Conservation (phyloP, 2,888 invertebrate genomes). For the Nyleta sp. region DNA sequence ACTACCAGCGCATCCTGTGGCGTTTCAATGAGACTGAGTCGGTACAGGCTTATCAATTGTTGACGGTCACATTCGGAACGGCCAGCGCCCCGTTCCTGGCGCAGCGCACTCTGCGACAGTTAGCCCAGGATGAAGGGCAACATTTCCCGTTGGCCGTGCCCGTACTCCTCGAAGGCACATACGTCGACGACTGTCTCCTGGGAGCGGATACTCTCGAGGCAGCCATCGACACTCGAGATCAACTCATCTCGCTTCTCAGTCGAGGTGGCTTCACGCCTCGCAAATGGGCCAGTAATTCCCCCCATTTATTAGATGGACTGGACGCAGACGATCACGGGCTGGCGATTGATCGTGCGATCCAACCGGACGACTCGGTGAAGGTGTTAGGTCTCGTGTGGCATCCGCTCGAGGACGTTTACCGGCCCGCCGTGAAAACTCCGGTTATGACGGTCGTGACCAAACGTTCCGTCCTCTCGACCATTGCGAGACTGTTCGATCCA, state of each 20-base stretch:
- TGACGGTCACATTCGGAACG: too few species aligned
- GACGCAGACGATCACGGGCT: background rate
- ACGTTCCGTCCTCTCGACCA: background rate
- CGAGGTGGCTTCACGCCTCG: background rate
- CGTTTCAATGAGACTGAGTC: too few species aligned
- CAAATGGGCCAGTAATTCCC: background rate
- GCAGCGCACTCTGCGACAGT: too few species aligned
- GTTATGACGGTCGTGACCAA: background rate
- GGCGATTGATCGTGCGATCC: slow-evolving; percentile 1
- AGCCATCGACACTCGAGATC: background rate
- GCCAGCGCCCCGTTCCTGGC: too few species aligned
- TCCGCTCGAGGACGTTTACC: background rate
- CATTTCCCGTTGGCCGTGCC: too few species aligned
- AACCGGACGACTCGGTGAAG: background rate
- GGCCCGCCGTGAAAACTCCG: background rate
- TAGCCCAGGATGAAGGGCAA: too few species aligned
- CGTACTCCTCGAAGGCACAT: too few species aligned
- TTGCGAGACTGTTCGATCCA: slow-evolving; percentile 1
- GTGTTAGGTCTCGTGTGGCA: background rate
- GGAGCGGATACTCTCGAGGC: background rate
- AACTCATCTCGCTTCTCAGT: background rate
- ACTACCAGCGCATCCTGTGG: too few species aligned
- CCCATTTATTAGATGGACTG: background rate
- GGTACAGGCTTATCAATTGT: too few species aligned
- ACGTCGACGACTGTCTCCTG: slow-evolving; percentile 30